These are phyloP conservation scores for Diploscapter pachys DNA, from an alignment of 1,140 invertebrate species.

Conservation along the genomic window DNA sequence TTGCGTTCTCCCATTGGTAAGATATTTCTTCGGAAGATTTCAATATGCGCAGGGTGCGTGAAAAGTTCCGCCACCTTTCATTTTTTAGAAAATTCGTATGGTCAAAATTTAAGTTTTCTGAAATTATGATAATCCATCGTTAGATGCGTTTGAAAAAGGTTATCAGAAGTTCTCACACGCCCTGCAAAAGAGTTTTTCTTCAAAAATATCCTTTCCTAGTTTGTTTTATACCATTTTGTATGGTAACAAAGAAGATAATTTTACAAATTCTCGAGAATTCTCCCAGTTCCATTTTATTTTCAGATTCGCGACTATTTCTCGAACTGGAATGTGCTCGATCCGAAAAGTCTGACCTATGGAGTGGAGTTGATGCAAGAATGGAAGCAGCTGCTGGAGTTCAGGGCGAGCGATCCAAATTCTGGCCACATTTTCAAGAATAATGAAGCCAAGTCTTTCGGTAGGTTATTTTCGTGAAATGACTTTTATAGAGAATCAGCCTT, in stretches of 20 bases:
- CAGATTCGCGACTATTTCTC: constrained; percentile 66
- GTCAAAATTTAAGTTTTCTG: too few relatives aligned
- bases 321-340: constrained; percentile 72
- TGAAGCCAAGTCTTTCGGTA: constrained; percentile 13
- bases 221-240: too few relatives aligned
- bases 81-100: too few relatives aligned
- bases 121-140: too few relatives aligned
- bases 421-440: not conserved
- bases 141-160: too few relatives aligned
- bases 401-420: constrained; percentile 9
- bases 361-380: constrained; percentile 72
- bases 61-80: too few relatives aligned
- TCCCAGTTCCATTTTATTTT: constrained; percentile 55
- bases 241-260: too few relatives aligned
- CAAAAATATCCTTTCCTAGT: too few relatives aligned
- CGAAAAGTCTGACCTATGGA: constrained; percentile 65
- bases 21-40: not conserved
- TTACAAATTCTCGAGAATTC: too few relatives aligned
- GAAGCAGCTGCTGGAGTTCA: constrained; percentile 66
- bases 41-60: too few relatives aligned
- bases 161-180: too few relatives aligned
- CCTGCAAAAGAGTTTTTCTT: too few relatives aligned
- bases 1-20: constrained; percentile 59
- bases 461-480: constrained; percentile 20
- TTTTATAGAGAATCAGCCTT: constrained; percentile 16